Conservation (phyloP, 2,113 vertebrate species). For the Oreochromis aureus region DNA sequence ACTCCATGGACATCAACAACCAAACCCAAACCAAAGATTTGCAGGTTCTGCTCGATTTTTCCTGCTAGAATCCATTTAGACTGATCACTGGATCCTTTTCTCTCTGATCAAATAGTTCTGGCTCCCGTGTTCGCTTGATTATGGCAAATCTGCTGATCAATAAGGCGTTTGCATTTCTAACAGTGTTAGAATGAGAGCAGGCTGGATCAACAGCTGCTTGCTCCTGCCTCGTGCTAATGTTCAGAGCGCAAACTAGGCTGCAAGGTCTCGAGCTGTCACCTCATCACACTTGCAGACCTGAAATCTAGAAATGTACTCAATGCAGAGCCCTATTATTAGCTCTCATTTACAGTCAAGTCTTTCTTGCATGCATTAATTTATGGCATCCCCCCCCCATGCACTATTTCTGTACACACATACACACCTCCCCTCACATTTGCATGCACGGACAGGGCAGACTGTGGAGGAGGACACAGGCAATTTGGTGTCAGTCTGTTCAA, state of each 20-base stretch:
- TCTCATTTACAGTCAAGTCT: not conserved
- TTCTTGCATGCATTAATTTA: not conserved
- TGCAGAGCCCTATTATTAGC: not conserved
- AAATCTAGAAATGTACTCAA: not conserved
- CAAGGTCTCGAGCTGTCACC: not conserved
- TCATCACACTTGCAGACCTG: not conserved
- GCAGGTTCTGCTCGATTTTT: not conserved
- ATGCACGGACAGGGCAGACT: slow-evolving; percentile 24
- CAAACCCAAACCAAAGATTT: not conserved
- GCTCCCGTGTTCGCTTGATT: not conserved
- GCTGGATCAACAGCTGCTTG: not conserved
- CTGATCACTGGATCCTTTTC: not conserved
- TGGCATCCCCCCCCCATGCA: not conserved
- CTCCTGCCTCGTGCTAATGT: not conserved
- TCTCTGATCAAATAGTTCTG: not conserved
- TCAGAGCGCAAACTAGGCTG: not conserved
- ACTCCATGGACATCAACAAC: not conserved
- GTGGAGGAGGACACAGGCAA: slow-evolving; percentile 46
- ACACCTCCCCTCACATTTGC: not conserved
- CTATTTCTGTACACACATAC: not conserved
- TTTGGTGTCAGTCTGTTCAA: slow-evolving; percentile 51
- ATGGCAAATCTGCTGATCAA: not conserved
- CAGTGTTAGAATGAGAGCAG: not conserved
- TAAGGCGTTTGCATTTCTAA: not conserved
- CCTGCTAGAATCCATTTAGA: not conserved